Base-by-base conservation (phyloP, 2,888 invertebrate species). In the Athripsodes cinereus region DNA sequence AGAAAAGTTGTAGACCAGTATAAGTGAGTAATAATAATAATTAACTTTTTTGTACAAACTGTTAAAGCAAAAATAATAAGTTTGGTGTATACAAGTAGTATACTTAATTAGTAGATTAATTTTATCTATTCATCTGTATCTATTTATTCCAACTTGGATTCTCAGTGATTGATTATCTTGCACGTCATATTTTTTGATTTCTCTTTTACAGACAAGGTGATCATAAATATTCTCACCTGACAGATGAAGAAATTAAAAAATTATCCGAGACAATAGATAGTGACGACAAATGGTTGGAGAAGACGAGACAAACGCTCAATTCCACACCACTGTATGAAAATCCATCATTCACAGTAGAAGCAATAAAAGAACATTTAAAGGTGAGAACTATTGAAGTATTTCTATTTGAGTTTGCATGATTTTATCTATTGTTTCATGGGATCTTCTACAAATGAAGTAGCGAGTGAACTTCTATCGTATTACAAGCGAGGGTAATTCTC, bases 221-320 rank as follows among this genome's bases (percentile, higher is more conserved):
- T 64, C 80, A 84, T 20, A 88, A 87, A 68, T 92, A 85, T 71
- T 79, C 84, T 53, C 96, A 97, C 72, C 73, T 96, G 56, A 82
- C 87, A 13, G 87, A 88, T 22, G 87, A 88, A 31, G 95, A 96
- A 65, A 82, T 95, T 34, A 86, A 88, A 58, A 88, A 88, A 69
- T 86, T 90, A 57, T 74, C 81, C 46, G 85, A 86, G 61, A 79
- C 86, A 2, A 78, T 88, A 35, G 83, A 85, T 61, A 86, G 85
- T 67, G 85, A 90, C 61, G 82, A 86, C 66, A 81, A 82, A 62
- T 97, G 96, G 95, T 78, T 94, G 57, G 93, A 96, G 66, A 81
- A 82, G 59, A 83, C 89, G 64, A 81, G 90, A 59, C 78, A 82
- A 59, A 79, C 84, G 64, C 81, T 90, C 54, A 79, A 81, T 19